These are phyloP conservation scores for Yoshiicerus persimilis DNA, from an alignment of 1,140 invertebrate species.

Conservation along the genomic window DNA sequence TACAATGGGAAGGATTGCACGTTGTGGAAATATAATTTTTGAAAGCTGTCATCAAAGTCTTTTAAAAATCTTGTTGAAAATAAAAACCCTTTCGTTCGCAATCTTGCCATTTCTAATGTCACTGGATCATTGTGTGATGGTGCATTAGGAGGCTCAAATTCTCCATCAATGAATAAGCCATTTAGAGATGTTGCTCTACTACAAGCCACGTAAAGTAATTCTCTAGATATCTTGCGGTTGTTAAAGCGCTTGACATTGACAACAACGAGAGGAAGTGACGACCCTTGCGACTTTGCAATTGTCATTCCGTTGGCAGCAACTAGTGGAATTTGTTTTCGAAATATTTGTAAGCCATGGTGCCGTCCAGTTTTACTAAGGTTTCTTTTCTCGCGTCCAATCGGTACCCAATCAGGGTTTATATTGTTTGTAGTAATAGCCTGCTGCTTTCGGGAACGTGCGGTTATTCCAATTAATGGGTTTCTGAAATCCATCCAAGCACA, in stretches of 20 bases:
- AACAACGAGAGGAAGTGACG: not conserved
- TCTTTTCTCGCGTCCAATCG: not conserved
- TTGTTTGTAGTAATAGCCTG: not conserved
- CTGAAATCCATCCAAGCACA: not conserved
- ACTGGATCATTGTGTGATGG: not conserved
- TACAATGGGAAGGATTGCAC: not conserved
- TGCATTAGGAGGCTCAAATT: not conserved
- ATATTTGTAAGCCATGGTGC: not conserved
- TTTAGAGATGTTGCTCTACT: not conserved
- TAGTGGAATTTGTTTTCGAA: not conserved
- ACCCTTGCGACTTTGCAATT: not conserved
- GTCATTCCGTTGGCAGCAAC: not conserved
- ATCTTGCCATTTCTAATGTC: not conserved
- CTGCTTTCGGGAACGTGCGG: not conserved
- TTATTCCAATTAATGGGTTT: not conserved
- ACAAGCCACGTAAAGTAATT: conserved; percentile 24
- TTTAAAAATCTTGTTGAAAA: not conserved
- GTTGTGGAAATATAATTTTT: conserved; percentile 25
- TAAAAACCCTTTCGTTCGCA: not conserved
- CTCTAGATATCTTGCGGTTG: not conserved
- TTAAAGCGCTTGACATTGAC: not conserved
- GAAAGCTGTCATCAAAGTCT: not conserved
- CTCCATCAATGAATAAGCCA: conserved; percentile 26
- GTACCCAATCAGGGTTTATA: not conserved
- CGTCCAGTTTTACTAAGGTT: not conserved